Evolutionary conservation across 2,113 vertebrate species (phyloP).

Genomic region (Catharus fuscescens): DNA sequence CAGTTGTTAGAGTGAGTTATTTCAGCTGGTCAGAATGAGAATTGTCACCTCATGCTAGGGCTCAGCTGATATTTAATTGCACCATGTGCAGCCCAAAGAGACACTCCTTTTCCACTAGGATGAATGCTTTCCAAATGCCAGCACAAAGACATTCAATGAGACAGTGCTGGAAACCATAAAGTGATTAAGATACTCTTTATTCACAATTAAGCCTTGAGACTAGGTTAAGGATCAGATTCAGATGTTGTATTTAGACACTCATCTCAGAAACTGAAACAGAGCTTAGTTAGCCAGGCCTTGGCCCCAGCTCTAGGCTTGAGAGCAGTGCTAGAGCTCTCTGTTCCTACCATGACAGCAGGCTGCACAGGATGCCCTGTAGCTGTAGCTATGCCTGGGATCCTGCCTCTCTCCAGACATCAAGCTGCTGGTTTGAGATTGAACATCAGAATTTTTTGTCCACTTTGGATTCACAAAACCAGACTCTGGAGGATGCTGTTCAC

Average conservation of each 20-base stretch:
- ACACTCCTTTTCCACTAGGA: background rate
- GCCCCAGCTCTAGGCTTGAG: background rate
- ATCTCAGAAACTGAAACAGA: background rate
- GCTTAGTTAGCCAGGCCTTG: background rate
- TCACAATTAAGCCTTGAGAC: background rate
- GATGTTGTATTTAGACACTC: background rate
- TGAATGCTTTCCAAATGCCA: background rate
- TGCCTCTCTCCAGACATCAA: background rate
- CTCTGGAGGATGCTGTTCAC: background rate
- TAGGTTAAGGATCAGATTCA: background rate
- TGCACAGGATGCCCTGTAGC: background rate
- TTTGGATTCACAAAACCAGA: background rate
- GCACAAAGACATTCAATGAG: background rate
- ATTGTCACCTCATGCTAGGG: background rate
- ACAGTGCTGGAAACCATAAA: background rate
- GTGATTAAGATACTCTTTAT: background rate
- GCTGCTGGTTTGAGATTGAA: background rate
- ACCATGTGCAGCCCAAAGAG: slow-evolving; percentile 8
- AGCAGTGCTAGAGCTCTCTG: background rate
- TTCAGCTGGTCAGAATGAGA: background rate
- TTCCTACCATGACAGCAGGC: background rate
- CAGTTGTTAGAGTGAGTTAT: background rate
- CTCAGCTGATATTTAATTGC: background rate
- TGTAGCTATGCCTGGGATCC: background rate
- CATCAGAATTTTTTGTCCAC: background rate